Evolutionary conservation across 2,113 vertebrate species (phyloP).

Genomic region (Calyptommatus sinebrachiatus): DNA sequence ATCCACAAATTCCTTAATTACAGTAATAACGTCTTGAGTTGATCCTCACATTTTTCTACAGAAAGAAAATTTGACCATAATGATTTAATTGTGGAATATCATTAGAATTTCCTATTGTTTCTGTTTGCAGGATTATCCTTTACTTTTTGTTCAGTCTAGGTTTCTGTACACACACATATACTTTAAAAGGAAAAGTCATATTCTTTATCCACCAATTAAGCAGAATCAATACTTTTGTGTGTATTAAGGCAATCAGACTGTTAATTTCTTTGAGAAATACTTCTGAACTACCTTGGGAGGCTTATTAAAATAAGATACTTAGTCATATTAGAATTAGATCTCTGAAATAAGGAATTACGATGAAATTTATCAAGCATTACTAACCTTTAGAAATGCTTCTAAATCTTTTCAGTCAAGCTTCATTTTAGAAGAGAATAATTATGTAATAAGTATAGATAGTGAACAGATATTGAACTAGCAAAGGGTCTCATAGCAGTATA

Average conservation of each 20-base stretch:
- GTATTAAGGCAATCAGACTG: constrained; percentile 41
- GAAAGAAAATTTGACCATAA: constrained; percentile 44
- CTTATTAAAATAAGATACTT: constrained; percentile 17
- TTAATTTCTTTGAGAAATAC: constrained; percentile 41
- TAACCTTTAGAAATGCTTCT: neutral
- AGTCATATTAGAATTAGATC: neutral
- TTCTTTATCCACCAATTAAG: constrained; percentile 46
- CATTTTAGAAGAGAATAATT: neutral
- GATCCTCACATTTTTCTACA: constrained; percentile 40
- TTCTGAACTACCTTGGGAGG: neutral
- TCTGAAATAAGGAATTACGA: neutral
- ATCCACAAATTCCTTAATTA: constrained; percentile 53
- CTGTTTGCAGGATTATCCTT: constrained; percentile 37
- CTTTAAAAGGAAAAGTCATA: constrained; percentile 15
- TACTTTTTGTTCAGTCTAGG: constrained; percentile 43
- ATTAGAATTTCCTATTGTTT: constrained; percentile 26
- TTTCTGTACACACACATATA: constrained; percentile 20
- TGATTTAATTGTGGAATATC: constrained; percentile 44
- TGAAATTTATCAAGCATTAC: fast-evolving
- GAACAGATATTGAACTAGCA: neutral
- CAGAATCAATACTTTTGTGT: constrained; percentile 6
- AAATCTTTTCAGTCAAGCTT: neutral
- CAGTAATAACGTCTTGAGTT: constrained; percentile 48
- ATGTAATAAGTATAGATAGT: neutral
- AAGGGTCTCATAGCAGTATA: neutral